Evolutionary conservation across 2,113 vertebrate genomes (phyloP).

Genomic region (Polypterus senegalus): DNA sequence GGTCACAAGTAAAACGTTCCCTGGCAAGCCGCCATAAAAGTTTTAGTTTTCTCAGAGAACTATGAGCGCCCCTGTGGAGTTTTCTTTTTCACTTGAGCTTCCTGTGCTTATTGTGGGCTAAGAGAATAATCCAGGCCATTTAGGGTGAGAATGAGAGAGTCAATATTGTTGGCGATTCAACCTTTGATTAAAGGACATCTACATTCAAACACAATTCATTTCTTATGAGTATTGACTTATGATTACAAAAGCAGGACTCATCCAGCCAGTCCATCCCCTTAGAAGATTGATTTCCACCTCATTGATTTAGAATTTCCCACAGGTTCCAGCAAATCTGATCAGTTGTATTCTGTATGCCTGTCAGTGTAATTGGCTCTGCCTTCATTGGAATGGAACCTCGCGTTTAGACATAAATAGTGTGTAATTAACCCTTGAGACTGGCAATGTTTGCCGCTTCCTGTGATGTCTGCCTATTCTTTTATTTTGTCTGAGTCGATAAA

Average conservation of each 20-base stretch:
- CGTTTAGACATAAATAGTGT: neutral
- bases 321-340: constrained; percentile 3
- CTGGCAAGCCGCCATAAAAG: constrained; percentile 4
- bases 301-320: neutral
- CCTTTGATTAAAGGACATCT: constrained; percentile 3
- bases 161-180: constrained; percentile 1
- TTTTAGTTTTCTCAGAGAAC: neutral
- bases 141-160: constrained; percentile 1
- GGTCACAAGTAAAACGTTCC: constrained; percentile 3
- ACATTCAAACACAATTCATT: neutral
- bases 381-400: neutral
- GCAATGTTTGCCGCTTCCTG: neutral
- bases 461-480: neutral
- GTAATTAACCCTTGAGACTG: neutral
- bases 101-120: constrained; percentile 4
- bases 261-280: neutral
- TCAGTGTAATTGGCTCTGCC: neutral
- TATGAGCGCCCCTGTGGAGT: neutral
- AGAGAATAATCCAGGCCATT: constrained; percentile 4
- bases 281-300: constrained; percentile 6
- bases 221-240: neutral
- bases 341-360: neutral
- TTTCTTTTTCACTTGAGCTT: constrained; percentile 1
- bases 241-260: constrained; percentile 4
- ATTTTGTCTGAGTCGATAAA: neutral